phyloP scores from a whole-genome alignment of 37 sponge, comb jelly and placozoan genomes.

The Dysidea cf. avara region DNA sequence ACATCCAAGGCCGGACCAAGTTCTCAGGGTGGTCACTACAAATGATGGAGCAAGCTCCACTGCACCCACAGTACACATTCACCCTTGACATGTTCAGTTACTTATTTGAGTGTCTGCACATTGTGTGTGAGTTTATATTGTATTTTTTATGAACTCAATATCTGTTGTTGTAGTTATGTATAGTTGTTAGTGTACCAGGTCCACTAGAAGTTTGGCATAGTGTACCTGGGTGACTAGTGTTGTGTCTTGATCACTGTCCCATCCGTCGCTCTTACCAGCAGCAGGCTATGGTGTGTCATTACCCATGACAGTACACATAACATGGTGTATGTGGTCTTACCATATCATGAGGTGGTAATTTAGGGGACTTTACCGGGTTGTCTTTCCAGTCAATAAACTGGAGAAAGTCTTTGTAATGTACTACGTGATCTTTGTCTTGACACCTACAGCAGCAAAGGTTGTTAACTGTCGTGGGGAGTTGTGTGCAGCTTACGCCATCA shows the following conservation, averaged over 20 bases:
- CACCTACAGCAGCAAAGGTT: conserved; percentile 24
- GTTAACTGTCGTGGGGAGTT: neutral
- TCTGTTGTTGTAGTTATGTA: neutral
- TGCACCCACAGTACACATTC: conserved; percentile 33
- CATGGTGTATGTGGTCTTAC: too few relatives aligned
- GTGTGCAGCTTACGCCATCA: conserved; percentile 66
- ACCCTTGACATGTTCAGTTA: conserved; percentile 8
- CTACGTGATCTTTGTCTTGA: conserved; percentile 22
- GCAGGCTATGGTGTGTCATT: neutral
- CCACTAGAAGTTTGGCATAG: neutral
- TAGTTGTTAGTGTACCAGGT: conserved; percentile 17
- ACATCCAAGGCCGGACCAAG: conserved; percentile 76
- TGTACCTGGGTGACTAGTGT: neutral
- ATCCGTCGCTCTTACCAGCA: neutral
- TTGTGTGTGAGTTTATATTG: conserved; percentile 29
- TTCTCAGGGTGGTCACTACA: conserved; percentile 43
- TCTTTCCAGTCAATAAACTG: conserved; percentile 66
- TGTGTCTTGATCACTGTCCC: neutral
- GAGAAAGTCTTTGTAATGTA: conserved; percentile 68
- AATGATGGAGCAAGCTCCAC: neutral
- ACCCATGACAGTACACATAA: too few relatives aligned
- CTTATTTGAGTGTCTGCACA: neutral
- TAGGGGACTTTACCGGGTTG: conserved; percentile 18
- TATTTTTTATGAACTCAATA: neutral
- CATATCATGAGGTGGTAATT: neutral